Percentiles rank a stretch among this genome's conserved stretches.
Evolutionary conservation across 2,113 vertebrate genomes (phyloP).

Genomic region (Cynopterus brachyotis): DNA sequence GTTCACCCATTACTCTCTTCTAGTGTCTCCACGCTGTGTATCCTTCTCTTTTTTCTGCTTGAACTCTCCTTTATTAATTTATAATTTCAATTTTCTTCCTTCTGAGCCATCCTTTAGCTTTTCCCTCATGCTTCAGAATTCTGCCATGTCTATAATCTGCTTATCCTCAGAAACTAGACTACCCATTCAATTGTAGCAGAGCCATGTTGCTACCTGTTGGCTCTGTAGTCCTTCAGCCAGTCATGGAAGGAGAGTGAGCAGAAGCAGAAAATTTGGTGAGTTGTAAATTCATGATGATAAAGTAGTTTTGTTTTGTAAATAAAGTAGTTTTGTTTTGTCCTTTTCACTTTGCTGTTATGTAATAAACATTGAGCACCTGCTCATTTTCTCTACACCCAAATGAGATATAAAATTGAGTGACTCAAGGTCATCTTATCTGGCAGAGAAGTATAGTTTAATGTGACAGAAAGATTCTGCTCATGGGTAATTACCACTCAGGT

Average conservation of each 20-base stretch:
- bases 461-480: not conserved
- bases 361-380: not conserved
- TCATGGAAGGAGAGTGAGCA: not conserved
- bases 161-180: not conserved
- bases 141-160: not conserved
- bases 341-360: not conserved
- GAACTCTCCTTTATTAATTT: not conserved
- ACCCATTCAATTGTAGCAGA: not conserved
- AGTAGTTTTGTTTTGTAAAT: not conserved
- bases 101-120: not conserved
- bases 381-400: not conserved
- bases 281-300: not conserved
- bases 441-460: not conserved
- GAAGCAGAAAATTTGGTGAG: not conserved
- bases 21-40: not conserved
- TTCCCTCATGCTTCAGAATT: not conserved
- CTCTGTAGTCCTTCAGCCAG: not conserved
- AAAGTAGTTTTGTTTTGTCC: not conserved
- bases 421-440: not conserved
- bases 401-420: not conserved
- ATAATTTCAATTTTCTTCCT: not conserved
- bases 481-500: not conserved
- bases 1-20: not conserved
- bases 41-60: not conserved
- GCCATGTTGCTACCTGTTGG: not conserved